Conservation (phyloP, 2,797 vertebrate species). For the Spizella passerina region DNA sequence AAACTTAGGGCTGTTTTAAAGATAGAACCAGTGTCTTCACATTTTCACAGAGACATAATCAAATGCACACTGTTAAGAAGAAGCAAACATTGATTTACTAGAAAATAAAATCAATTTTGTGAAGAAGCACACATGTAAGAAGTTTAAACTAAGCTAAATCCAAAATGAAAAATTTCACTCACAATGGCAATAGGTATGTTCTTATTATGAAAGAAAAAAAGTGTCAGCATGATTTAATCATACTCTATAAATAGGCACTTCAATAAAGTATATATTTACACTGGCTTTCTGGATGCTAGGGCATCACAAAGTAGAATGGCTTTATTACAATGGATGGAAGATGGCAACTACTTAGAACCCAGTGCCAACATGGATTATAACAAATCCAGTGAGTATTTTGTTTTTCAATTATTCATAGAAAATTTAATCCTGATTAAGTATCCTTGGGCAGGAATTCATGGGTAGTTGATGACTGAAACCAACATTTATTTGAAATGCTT, state of each 20-base stretch:
- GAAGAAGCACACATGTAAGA: background rate
- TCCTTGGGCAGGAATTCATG: conserved; percentile 83
- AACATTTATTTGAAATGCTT: conserved; percentile 83
- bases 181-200: conserved; percentile 19
- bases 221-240: conserved; percentile 25
- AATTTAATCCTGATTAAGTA: conserved; percentile 87
- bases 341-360: conserved; percentile 80
- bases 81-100: background rate
- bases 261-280: conserved; percentile 67
- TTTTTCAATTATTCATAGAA: conserved; percentile 87
- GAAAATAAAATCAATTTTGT: conserved; percentile 4
- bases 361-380: conserved; percentile 82
- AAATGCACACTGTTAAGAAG: background rate
- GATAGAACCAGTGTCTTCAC: background rate
- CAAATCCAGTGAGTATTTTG: conserved; percentile 84
- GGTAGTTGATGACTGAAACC: conserved; percentile 82
- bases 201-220: background rate
- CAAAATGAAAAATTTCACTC: background rate
- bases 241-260: conserved; percentile 69
- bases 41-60: background rate
- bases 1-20: conserved; percentile 18
- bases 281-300: conserved; percentile 54
- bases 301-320: conserved; percentile 65
- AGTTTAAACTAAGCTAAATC: background rate
- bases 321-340: conserved; percentile 79